A percentile compares a stretch with the other conserved stretches of the same genome.
Evolutionary conservation across 2,888 invertebrate species (phyloP).

Genomic region (Druceiella hillmani): DNA sequence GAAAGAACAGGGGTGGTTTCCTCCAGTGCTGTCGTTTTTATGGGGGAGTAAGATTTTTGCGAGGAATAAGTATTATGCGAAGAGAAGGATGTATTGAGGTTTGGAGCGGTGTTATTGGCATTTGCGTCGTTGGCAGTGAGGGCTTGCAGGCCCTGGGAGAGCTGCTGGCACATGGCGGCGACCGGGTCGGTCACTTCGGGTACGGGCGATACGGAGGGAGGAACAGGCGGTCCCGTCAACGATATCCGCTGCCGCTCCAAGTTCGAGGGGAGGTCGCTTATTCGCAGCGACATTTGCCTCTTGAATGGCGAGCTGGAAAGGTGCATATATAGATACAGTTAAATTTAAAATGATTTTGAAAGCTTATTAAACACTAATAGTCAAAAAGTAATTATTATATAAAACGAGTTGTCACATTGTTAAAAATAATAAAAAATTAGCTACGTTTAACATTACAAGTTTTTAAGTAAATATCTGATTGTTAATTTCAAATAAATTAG

Average conservation of each 20-base stretch:
- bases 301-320: slow-evolving; percentile 85
- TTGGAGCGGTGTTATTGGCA: too few species aligned
- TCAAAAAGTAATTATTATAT: too few species aligned
- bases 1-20: neutral
- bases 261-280: slow-evolving; percentile 93
- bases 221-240: slow-evolving; percentile 68
- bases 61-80: slow-evolving; percentile 18
- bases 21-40: slow-evolving; percentile 11
- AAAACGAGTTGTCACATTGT: too few species aligned
- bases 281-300: slow-evolving; percentile 89
- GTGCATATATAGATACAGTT: too few species aligned
- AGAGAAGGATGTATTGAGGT: slow-evolving; percentile 27
- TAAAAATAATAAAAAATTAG: too few species aligned
- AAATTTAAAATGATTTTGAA: too few species aligned
- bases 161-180: slow-evolving; percentile 75
- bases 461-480: too few species aligned
- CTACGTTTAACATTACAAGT: too few species aligned
- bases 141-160: slow-evolving; percentile 69
- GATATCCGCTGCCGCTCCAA: slow-evolving; percentile 74
- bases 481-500: too few species aligned
- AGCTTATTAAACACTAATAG: too few species aligned
- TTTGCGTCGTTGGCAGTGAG: slow-evolving; percentile 61
- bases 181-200: slow-evolving; percentile 46
- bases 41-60: slow-evolving; percentile 12
- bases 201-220: slow-evolving; percentile 61